Conservation (phyloP, 2,888 invertebrate species). For the Mythimna pallens region DNA sequence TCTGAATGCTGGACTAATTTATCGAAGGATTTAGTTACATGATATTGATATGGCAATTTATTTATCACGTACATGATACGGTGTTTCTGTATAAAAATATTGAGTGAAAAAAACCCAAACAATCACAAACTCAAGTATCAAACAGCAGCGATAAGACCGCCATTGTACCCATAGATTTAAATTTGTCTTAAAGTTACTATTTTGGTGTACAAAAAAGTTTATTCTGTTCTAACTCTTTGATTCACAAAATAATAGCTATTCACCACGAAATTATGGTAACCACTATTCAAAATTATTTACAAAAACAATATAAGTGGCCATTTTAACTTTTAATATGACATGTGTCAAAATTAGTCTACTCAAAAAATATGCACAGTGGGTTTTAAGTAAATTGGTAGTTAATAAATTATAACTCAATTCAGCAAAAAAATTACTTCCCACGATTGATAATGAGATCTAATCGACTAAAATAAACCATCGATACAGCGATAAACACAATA, state of each 20-base stretch:
- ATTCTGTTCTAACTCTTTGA: neutral
- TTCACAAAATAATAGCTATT: neutral
- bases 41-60: neutral
- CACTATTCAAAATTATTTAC: neutral
- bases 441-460: slow-evolving; percentile 18
- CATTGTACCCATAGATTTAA: too few relatives aligned
- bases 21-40: slow-evolving; percentile 44
- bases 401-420: neutral
- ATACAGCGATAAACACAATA: slow-evolving; percentile 27
- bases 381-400: neutral
- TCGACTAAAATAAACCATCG: slow-evolving; percentile 36
- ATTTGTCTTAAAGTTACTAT: too few relatives aligned
- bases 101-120: neutral
- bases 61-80: neutral
- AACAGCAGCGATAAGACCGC: too few relatives aligned
- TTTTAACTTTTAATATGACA: too few relatives aligned
- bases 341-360: neutral
- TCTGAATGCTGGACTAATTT: slow-evolving; percentile 27
- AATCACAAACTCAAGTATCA: neutral
- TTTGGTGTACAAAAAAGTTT: too few relatives aligned
- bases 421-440: slow-evolving; percentile 32
- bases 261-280: too few relatives aligned
- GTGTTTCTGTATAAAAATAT: neutral
- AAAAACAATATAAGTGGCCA: neutral
- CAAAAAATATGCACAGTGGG: neutral